Conservation (phyloP, 64 coral and sea anemone genomes). For the Catalaphyllia jardinei region DNA sequence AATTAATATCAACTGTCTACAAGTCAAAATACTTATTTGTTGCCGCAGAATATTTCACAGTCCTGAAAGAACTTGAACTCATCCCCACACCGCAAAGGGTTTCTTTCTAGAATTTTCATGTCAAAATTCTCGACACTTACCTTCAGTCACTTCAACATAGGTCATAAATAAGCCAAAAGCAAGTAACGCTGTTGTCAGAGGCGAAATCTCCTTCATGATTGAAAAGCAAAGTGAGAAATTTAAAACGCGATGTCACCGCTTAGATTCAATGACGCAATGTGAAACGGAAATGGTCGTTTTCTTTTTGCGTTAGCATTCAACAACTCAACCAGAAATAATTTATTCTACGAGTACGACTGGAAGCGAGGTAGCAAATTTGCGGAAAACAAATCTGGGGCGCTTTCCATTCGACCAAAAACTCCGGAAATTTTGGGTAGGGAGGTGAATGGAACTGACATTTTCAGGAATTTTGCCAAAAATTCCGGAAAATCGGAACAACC, state of each 20-base stretch:
- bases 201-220: not conserved
- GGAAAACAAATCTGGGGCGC: too few species aligned
- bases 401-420: too few species aligned
- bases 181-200: not conserved
- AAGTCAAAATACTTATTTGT: too few species aligned
- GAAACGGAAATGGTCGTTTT: not conserved
- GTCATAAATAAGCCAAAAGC: not conserved
- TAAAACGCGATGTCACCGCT: not conserved
- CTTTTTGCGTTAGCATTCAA: not conserved
- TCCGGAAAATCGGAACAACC: too few species aligned
- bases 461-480: too few species aligned
- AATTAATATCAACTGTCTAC: not conserved
- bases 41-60: too few species aligned
- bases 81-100: not conserved
- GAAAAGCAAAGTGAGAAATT: not conserved
- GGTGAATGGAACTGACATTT: too few species aligned
- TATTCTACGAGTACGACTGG: not conserved
- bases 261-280: not conserved
- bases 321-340: constrained; percentile 6
- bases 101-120: not conserved
- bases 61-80: too few species aligned
- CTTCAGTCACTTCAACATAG: not conserved
- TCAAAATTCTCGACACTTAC: not conserved
- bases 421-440: too few species aligned
- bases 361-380: not conserved